Conservation (phyloP, 1,140 invertebrate species). For the Trinorchestia longiramus region DNA sequence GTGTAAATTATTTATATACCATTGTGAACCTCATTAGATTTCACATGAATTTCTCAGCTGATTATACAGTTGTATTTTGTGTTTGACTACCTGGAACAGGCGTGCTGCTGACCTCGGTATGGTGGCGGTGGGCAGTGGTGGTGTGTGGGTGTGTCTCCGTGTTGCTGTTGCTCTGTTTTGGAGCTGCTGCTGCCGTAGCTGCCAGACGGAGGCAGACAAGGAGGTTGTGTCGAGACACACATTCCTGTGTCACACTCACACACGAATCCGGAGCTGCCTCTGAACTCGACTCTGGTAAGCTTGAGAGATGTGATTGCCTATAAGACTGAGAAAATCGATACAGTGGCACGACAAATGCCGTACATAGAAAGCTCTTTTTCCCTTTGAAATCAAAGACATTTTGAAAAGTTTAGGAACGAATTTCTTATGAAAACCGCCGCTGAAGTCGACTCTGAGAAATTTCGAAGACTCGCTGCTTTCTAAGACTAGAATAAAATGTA, state of each 20-base stretch:
- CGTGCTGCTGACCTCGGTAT: background rate
- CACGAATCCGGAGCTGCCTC: background rate
- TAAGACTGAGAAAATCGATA: too few species aligned
- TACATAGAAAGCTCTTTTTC: too few species aligned
- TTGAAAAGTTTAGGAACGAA: too few species aligned
- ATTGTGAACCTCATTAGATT: too few species aligned
- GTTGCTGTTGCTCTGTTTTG: background rate
- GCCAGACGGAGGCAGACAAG: background rate
- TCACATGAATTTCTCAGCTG: background rate
- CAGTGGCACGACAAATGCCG: too few species aligned
- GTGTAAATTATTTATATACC: too few species aligned
- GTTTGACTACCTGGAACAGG: background rate
- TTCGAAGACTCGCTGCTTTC: too few species aligned
- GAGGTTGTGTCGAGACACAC: slow-evolving; percentile 13
- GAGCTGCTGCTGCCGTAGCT: background rate
- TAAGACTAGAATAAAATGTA: too few species aligned
- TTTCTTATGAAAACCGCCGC: too few species aligned
- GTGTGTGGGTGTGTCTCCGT: background rate
- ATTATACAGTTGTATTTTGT: background rate
- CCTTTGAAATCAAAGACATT: too few species aligned
- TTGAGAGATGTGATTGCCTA: too few species aligned
- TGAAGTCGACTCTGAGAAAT: too few species aligned
- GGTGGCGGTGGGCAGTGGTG: slow-evolving; percentile 19
- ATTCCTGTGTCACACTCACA: slow-evolving; percentile 20
- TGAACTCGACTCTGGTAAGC: slow-evolving; percentile 1